phyloP scores from a whole-genome alignment of 1,140 invertebrate genomes.

The Melanaphis sacchari region DNA sequence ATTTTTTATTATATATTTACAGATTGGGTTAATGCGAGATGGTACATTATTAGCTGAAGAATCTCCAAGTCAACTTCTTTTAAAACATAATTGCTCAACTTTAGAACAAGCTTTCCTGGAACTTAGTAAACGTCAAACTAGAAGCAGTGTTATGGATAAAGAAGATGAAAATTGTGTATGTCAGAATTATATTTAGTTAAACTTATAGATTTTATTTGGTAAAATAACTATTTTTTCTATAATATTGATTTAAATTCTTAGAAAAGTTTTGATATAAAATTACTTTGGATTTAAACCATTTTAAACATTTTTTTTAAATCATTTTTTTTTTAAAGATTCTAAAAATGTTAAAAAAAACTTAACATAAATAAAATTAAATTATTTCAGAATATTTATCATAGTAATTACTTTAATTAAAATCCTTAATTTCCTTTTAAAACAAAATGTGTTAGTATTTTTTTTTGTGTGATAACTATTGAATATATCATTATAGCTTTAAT shows the following conservation, averaged over 20 bases:
- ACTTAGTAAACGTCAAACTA: constrained; percentile 58
- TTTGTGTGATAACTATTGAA: too few species aligned
- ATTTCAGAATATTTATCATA: too few species aligned
- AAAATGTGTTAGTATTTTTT: too few species aligned
- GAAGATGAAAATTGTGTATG: constrained; percentile 59
- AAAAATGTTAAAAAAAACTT: too few species aligned
- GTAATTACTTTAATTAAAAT: too few species aligned
- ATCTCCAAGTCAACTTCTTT: constrained; percentile 66
- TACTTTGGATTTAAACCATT: too few species aligned
- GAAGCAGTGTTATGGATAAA: constrained; percentile 56
- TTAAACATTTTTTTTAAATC: too few species aligned
- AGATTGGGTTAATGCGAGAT: constrained; percentile 71
- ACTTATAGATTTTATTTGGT: background rate
- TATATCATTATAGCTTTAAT: too few species aligned
- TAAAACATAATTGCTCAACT: constrained; percentile 64
- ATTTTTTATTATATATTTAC: constrained; percentile 46
- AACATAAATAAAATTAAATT: too few species aligned
- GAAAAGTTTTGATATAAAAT: too few species aligned
- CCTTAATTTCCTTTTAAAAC: too few species aligned
- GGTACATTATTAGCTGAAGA: constrained; percentile 70
- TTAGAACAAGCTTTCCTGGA: constrained; percentile 65
- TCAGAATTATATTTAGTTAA: background rate
- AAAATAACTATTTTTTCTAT: background rate
- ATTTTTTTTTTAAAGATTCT: too few species aligned
- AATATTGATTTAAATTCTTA: background rate